These are phyloP conservation scores for Liparis tanakae DNA, from an alignment of 2,797 vertebrate genomes.

Conservation along the genomic window DNA sequence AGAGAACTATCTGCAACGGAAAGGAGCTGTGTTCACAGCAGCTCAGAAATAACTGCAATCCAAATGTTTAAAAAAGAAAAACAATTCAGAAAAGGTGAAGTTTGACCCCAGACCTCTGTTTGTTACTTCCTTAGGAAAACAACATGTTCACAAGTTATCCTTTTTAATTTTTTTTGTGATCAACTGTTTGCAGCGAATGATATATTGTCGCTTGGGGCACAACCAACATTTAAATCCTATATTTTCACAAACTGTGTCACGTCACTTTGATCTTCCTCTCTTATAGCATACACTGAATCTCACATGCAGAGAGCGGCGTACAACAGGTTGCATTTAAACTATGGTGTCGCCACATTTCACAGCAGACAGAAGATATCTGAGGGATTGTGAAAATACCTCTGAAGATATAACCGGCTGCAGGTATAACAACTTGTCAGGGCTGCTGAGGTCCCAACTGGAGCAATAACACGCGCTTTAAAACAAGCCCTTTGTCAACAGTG, in stretches of 20 bases:
- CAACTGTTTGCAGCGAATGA: background rate
- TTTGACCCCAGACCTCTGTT: background rate
- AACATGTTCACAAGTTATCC: background rate
- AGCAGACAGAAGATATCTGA: background rate
- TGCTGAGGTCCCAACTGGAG: background rate
- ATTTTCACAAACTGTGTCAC: background rate
- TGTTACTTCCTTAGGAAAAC: background rate
- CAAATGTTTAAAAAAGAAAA: background rate
- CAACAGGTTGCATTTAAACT: background rate
- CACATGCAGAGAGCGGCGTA: background rate
- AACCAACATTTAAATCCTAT: background rate
- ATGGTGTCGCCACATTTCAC: background rate
- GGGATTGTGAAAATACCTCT: background rate
- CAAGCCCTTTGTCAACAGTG: slow-evolving; percentile 14
- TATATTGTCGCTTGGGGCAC: background rate
- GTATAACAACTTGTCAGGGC: background rate
- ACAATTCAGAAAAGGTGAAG: too few species aligned
- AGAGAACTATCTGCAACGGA: slow-evolving; percentile 64
- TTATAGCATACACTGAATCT: too few species aligned
- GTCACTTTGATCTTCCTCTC: background rate
- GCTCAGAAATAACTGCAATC: background rate
- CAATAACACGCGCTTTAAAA: background rate
- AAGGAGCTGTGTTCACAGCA: background rate
- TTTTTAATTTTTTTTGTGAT: background rate
- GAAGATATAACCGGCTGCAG: background rate